Evolutionary conservation across 2,888 invertebrate genomes (phyloP).

Genomic region (Dasypogon diadema): DNA sequence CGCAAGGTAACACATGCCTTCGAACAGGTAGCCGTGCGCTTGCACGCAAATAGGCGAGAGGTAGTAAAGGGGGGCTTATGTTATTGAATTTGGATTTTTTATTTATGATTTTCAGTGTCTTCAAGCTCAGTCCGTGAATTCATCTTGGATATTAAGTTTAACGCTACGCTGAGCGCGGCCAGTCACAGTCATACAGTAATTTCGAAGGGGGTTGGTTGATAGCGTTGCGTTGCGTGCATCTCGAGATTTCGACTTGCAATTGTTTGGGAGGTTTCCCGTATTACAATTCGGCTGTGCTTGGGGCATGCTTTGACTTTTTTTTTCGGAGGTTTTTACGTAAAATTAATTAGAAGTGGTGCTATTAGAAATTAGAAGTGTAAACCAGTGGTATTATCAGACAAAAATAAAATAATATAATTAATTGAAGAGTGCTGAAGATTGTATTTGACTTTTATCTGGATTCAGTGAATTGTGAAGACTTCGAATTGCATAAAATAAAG

Average conservation of each 20-base stretch:
- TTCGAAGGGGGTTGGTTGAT: constrained; percentile 14
- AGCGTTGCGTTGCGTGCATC: background rate
- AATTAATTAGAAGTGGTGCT: too few relatives aligned
- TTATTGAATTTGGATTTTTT: constrained; percentile 30
- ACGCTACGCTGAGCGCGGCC: constrained; percentile 9
- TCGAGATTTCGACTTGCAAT: background rate
- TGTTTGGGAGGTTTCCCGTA: too few relatives aligned
- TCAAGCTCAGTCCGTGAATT: constrained; percentile 22
- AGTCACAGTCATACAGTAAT: constrained; percentile 21
- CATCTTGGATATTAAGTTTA: constrained; percentile 28
- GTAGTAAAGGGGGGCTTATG: constrained; percentile 8
- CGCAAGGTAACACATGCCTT: constrained; percentile 16
- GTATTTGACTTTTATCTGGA: too few relatives aligned
- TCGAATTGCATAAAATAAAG: too few relatives aligned
- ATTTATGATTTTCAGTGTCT: constrained; percentile 25
- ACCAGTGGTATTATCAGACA: too few relatives aligned
- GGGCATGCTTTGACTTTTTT: constrained; percentile 1
- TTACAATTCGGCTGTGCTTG: background rate
- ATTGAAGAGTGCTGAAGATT: too few relatives aligned
- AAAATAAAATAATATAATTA: too few relatives aligned
- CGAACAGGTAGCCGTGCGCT: constrained; percentile 16
- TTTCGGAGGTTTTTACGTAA: too few relatives aligned
- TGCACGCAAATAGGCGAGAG: background rate
- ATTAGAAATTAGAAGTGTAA: too few relatives aligned
- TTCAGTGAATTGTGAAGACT: too few relatives aligned